Conservation (phyloP, 2,888 invertebrate species). For the Bellardia pandia region DNA sequence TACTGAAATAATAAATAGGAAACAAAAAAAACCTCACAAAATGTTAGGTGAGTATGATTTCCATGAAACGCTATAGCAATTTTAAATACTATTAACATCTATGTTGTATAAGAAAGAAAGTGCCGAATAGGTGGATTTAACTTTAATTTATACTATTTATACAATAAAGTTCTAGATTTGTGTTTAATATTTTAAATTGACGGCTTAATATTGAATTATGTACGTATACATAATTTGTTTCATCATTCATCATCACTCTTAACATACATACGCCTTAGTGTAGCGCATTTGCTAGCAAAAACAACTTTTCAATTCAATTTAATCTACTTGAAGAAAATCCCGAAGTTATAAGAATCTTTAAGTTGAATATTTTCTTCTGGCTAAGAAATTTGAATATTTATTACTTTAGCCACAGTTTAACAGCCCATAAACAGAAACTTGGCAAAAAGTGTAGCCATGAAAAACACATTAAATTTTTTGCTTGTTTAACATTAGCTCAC, state of each 20-base stretch:
- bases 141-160: too few species aligned
- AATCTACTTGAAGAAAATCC: background rate
- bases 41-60: background rate
- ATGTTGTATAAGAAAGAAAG: too few species aligned
- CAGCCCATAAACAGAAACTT: constrained; percentile 11
- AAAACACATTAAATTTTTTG: background rate
- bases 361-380: background rate
- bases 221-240: too few species aligned
- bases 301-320: background rate
- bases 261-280: too few species aligned
- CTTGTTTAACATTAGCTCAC: background rate
- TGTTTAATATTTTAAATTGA: too few species aligned
- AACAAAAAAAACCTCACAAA: background rate
- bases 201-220: too few species aligned
- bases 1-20: background rate
- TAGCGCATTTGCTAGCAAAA: background rate
- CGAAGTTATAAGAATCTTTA: background rate
- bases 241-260: too few species aligned
- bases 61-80: too few species aligned
- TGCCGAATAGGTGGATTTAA: too few species aligned
- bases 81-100: too few species aligned
- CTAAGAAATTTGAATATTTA: constrained; percentile 18
- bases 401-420: constrained; percentile 24
- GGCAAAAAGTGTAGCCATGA: background rate
- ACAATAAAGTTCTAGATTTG: too few species aligned